Percentiles rank a stretch among this genome's conserved stretches.
Evolutionary conservation across 2,888 invertebrate genomes (phyloP).

Genomic region (Lapara coniferarum): DNA sequence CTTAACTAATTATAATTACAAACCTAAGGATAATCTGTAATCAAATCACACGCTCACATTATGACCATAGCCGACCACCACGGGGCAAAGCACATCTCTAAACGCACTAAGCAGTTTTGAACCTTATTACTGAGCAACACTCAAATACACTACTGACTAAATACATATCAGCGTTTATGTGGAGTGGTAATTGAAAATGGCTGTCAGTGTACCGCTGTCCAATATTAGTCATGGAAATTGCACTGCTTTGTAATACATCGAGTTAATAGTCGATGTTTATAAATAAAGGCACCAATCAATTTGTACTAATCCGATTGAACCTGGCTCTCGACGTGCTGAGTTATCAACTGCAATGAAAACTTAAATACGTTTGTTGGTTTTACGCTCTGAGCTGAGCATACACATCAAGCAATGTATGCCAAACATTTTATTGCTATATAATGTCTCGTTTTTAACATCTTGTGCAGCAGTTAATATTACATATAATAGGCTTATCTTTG

Average conservation of each 20-base stretch:
- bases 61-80: slow-evolving; percentile 17
- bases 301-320: slow-evolving; percentile 40
- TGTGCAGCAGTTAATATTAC: too few relatives aligned
- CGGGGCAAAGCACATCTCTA: slow-evolving; percentile 37
- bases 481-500: too few relatives aligned
- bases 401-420: background rate
- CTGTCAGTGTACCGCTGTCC: slow-evolving; percentile 68
- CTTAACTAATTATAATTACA: too few relatives aligned
- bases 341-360: slow-evolving; percentile 29
- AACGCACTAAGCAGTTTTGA: slow-evolving; percentile 42
- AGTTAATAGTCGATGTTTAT: slow-evolving; percentile 63
- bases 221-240: slow-evolving; percentile 69
- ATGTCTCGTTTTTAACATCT: too few relatives aligned
- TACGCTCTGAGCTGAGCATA: background rate
- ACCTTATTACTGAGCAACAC: slow-evolving; percentile 47
- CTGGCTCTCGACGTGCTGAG: slow-evolving; percentile 36
- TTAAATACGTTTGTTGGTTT: background rate
- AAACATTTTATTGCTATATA: background rate
- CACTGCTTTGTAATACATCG: slow-evolving; percentile 61
- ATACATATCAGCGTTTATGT: slow-evolving; percentile 45
- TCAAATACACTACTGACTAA: slow-evolving; percentile 40
- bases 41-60: background rate
- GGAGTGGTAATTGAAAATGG: slow-evolving; percentile 63
- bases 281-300: slow-evolving; percentile 54
- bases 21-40: background rate